phyloP scores from a whole-genome alignment of 1,140 invertebrate genomes.

The Meloidogyne exigua region DNA sequence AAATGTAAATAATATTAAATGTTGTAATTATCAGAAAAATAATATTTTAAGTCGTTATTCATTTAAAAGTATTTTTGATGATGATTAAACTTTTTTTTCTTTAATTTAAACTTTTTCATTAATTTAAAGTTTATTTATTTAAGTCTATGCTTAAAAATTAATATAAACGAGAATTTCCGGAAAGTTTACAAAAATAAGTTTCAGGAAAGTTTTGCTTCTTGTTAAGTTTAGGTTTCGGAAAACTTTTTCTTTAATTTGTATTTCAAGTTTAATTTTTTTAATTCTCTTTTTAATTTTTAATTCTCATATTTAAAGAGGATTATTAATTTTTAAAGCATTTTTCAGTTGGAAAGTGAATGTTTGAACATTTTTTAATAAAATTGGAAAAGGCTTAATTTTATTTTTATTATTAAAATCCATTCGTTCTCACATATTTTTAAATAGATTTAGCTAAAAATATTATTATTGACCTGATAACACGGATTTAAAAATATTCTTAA shows the following conservation, averaged over 20 bases:
- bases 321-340: no score
- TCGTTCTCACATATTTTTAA: not conserved
- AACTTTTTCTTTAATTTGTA: no score
- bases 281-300: no score
- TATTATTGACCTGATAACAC: constrained; percentile 4
- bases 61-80: constrained; percentile 1
- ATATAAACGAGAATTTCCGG: no score
- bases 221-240: no score
- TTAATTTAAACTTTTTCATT: no score
- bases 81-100: not conserved
- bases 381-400: not conserved
- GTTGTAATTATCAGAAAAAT: not conserved
- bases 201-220: no score
- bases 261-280: no score
- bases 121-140: not conserved
- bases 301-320: no score
- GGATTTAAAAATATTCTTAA: not conserved
- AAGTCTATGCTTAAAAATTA: no score
- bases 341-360: not conserved
- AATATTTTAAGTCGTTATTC: not conserved
- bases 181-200: no score
- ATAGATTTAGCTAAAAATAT: not conserved
- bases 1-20: not conserved
- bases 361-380: not conserved
- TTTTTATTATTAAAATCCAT: not conserved